A percentile compares a stretch with the other conserved stretches of the same genome.
Conservation (phyloP, 2,797 vertebrate genomes). For the Clarias pachynema region DNA sequence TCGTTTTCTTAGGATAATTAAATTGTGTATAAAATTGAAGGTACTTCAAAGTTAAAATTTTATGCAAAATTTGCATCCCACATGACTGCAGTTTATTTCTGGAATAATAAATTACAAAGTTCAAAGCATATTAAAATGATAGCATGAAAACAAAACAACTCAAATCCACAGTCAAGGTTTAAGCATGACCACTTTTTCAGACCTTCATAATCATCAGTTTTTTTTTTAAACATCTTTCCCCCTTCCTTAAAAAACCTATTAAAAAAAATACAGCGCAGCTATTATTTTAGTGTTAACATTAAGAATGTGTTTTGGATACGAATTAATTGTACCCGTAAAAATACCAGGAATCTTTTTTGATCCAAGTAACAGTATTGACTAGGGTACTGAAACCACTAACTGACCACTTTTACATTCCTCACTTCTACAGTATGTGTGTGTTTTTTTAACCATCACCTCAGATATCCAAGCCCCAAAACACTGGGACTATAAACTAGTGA, state of each 20-base stretch:
- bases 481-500: not conserved
- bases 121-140: not conserved
- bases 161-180: conserved; percentile 10
- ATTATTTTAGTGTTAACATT: not conserved
- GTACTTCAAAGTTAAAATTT: not conserved
- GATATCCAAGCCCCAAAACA: not conserved
- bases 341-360: not conserved
- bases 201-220: not conserved
- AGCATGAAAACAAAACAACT: conserved; percentile 18
- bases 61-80: not conserved
- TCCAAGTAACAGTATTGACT: not conserved
- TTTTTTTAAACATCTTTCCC: not conserved
- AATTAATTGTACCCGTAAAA: not conserved
- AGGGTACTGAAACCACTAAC: not conserved
- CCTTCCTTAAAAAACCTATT: too few species aligned
- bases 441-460: not conserved
- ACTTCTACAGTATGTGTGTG: too few species aligned
- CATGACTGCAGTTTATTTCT: conserved; percentile 11
- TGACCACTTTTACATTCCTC: not conserved
- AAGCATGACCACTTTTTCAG: conserved; percentile 1
- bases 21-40: not conserved
- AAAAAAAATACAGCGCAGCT: not conserved
- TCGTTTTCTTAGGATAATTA: not conserved
- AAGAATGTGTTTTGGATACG: not conserved
- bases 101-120: not conserved